Conservation (phyloP, 1,140 invertebrate genomes). For the Protaetia brevitarsis region DNA sequence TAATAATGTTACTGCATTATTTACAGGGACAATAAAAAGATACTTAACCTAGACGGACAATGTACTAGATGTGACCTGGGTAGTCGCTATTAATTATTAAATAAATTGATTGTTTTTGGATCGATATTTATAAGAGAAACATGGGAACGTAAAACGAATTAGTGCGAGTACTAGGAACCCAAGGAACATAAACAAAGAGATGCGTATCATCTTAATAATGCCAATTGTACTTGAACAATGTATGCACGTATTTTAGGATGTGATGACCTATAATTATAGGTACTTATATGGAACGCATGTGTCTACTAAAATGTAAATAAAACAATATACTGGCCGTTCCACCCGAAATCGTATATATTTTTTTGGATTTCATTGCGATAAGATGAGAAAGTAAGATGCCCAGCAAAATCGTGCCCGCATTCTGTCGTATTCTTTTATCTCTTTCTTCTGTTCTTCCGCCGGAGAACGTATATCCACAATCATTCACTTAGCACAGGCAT, state of each 20-base stretch:
- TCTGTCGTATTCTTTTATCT: slow-evolving; percentile 4
- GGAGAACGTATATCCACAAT: slow-evolving; percentile 19
- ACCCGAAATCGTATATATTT: too few relatives aligned
- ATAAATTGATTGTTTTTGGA: background rate
- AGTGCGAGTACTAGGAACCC: too few relatives aligned
- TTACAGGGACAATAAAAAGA: background rate
- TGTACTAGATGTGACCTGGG: background rate
- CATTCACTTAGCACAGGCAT: slow-evolving; percentile 22
- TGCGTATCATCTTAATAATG: background rate
- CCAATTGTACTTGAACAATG: background rate
- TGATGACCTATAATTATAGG: too few relatives aligned
- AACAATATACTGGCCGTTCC: too few relatives aligned
- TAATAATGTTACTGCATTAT: background rate
- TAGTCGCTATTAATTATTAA: background rate
- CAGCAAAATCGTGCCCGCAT: background rate
- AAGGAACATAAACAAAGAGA: background rate
- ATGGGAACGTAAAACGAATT: background rate
- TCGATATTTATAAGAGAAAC: background rate
- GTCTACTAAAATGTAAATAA: too few relatives aligned
- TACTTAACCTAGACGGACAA: background rate
- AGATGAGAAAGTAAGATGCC: background rate
- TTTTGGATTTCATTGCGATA: too few relatives aligned
- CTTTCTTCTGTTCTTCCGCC: slow-evolving; percentile 19
- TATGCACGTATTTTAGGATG: too few relatives aligned
- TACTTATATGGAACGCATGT: too few relatives aligned